Percentiles rank a stretch among this genome's conserved stretches.
Conservation (phyloP, 2,113 vertebrate genomes). For the Heterocephalus glaber region DNA sequence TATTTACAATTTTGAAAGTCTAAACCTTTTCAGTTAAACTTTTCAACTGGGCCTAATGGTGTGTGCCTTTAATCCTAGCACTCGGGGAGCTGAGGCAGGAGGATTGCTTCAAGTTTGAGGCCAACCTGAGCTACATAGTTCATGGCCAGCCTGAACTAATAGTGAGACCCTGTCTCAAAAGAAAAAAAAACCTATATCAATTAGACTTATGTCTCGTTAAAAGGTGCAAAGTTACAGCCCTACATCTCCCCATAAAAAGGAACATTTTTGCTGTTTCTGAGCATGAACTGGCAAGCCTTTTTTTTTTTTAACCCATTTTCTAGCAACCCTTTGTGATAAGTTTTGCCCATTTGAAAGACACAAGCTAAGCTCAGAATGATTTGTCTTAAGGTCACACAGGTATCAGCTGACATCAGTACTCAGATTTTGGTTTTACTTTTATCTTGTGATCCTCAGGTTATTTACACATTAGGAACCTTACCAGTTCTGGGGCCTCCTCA, state of each 20-base stretch:
- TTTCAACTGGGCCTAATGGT: too few relatives aligned
- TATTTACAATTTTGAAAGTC: conserved; percentile 9
- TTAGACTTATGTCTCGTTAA: background rate
- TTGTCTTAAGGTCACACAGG: background rate
- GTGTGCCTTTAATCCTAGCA: too few relatives aligned
- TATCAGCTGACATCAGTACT: background rate
- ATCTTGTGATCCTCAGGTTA: background rate
- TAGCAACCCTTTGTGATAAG: background rate
- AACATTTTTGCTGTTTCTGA: background rate
- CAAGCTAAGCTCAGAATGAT: background rate
- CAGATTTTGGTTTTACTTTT: background rate
- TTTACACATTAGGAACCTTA: background rate
- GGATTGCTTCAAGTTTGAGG: too few relatives aligned
- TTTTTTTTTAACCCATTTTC: background rate
- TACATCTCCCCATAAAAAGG: background rate
- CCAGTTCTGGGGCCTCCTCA: background rate
- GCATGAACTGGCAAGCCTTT: background rate
- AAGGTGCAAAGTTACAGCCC: background rate
- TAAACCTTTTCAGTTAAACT: background rate
- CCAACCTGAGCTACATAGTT: too few relatives aligned
- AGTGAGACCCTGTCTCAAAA: too few relatives aligned
- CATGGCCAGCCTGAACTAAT: too few relatives aligned
- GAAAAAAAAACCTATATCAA: too few relatives aligned
- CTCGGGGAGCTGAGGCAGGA: too few relatives aligned
- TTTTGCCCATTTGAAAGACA: conserved; percentile 13